Base-by-base conservation (phyloP, 2,113 vertebrate genomes). In the Tychaedon coryphoeus region DNA sequence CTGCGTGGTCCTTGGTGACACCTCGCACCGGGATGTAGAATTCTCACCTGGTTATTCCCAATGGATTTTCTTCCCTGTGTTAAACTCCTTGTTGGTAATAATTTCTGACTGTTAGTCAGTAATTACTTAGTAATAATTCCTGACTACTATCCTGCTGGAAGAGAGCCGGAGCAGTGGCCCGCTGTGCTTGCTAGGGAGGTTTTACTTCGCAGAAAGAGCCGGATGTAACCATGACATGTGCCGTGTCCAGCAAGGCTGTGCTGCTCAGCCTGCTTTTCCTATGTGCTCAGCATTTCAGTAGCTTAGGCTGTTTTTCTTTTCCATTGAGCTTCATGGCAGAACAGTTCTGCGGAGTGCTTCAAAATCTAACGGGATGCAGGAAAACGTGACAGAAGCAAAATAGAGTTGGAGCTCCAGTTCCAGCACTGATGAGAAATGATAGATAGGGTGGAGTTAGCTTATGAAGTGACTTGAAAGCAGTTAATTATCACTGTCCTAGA, bases 181-280 rank as follows among this genome's bases (percentile, higher is more conserved):
- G 1, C 28, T 28, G 22, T 43, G 2, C 28, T 85, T n/a, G 25
- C 45, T 34, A 1, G 8, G 7, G 11, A 53, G 42, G 47, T 74
- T 78, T 78, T 76, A 6, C 19, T 79, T 62, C 36, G 29, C 22
- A 25, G 10, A 29, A 43, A 15, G 14, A 54, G 3, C 10, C 7
- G 0, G 2, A 2, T 13, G 9, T 20, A 8, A 4, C 23, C 26
- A 0, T 34, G 36, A 28, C 4, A 24, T 38, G 29, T 22, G 24
- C 38, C 36, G 0, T 10, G 5, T 17, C 13, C 36, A 19, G 5
- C 2, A 6, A 6, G 47, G 19, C 56, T 33, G 7, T 45, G 19
- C 70, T 50, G 17, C 12, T 34, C 74, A 51, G 23, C 24, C 2
- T 29, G 33, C 18, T 51, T 38, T 58, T 56, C 34, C 19, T 50